Evolutionary conservation across 1,140 invertebrate species (phyloP).

Genomic region (Lepidurus packardi): DNA sequence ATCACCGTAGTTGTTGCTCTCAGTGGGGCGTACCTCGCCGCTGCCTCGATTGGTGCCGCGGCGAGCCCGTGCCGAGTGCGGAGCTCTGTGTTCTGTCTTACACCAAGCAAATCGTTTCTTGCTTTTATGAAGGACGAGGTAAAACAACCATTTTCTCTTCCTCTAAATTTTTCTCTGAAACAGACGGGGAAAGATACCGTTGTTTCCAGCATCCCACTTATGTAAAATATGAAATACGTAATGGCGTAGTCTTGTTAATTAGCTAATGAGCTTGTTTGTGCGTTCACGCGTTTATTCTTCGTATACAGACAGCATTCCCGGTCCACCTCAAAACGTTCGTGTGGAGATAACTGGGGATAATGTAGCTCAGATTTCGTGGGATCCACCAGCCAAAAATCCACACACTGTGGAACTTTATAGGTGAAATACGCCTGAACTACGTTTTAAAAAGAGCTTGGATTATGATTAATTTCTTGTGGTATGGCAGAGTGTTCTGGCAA

Average conservation of each 20-base stretch:
- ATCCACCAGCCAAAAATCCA: conserved; percentile 70
- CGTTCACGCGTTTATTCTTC: conserved; percentile 25
- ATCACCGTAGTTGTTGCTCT: conserved; percentile 71
- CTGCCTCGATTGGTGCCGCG: conserved; percentile 69
- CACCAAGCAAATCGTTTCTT: conserved; percentile 65
- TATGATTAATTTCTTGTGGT: conserved; percentile 13
- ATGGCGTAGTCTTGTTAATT: not conserved
- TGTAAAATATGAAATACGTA: not conserved
- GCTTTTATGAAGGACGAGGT: conserved; percentile 71
- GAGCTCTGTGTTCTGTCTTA: conserved; percentile 64
- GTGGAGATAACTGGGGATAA: conserved; percentile 55
- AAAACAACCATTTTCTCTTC: conserved; percentile 38
- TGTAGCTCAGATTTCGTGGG: conserved; percentile 62
- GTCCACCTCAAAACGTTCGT: conserved; percentile 65
- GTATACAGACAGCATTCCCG: conserved; percentile 55
- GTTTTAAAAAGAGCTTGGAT: conserved; percentile 23
- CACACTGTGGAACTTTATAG: conserved; percentile 73
- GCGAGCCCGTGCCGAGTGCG: conserved; percentile 54
- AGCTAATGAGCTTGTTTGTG: conserved; percentile 6
- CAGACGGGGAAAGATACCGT: not conserved
- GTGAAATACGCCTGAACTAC: conserved; percentile 40
- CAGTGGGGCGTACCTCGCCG: conserved; percentile 63
- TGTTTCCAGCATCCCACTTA: not conserved
- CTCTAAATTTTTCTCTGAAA: not conserved
- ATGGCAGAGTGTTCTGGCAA: conserved; percentile 51